Base-by-base conservation (phyloP, 30 jellyfish, hydroid and myxozoan genomes). In the Clytia hemisphaerica region DNA sequence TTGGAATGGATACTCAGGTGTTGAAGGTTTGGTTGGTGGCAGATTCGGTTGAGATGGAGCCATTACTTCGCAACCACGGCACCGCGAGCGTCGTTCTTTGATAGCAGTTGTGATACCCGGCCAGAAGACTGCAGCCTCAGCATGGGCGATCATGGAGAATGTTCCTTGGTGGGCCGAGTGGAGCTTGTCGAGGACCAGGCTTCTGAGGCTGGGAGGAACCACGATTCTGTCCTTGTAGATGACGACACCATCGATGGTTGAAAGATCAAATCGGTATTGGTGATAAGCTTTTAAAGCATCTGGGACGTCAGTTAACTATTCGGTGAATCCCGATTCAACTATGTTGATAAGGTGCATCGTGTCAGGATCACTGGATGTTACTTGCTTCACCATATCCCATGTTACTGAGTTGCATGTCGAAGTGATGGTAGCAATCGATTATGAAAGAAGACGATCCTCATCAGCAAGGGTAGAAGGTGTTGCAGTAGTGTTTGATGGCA, bases 321-420 rank as follows among this genome's bases (percentile, higher is more conserved):
- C 73, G 15, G 73, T 61, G 10, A 59, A 59, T 21, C 73, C 73
- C 9, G 62, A 6, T 31, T 59, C 66, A 37, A 64, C 38, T 19
- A 40, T 31, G 14, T 12, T 9, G 25, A 10, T 59, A n/a, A 59
- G 16, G 10, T 10, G 12, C 6, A 21, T 62, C 77, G 38, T 6
- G 61, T 59, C 77, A 32, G 34, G 77, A 12, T 19, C 61, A n/a
- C 72, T 30, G 61, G 61, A 14, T 24, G 65, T 51, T 51, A 31
- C 65, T 51, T 14, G 61, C 72, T 58, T 30, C 62, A 19, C 59
- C 16, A n/a, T 6, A 18, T 30, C 62, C 61, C 72, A 19, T 7
- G 72, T 29, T n/a, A 24, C 72, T 59, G 59, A n/a, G 12, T 7
- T 30, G 62, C 10, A 9, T 15, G 10, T 14, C 15, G 10, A 10